Evolutionary conservation across 2,888 invertebrate genomes (phyloP).

Genomic region (Euspilapteryx auroguttella): DNA sequence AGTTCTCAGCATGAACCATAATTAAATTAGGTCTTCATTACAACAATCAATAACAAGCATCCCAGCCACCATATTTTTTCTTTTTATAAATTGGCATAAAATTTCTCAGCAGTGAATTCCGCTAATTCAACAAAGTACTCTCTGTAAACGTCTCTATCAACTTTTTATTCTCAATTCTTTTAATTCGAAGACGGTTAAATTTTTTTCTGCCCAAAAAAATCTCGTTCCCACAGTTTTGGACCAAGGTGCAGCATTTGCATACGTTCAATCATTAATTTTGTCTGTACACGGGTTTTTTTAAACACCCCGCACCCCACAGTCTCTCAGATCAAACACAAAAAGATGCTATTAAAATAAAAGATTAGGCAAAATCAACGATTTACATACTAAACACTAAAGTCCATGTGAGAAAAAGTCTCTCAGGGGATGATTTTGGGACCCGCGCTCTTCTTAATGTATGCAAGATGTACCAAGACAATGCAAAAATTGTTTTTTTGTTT

Average conservation of each 20-base stretch:
- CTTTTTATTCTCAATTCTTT: no score
- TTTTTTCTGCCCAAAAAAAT: conserved; percentile 1
- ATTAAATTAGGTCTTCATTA: no score
- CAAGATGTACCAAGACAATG: conserved; percentile 27
- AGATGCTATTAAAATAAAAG: conserved; percentile 59
- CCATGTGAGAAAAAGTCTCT: conserved; percentile 40
- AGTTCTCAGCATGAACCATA: no score
- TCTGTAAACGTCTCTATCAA: no score
- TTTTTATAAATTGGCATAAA: no score
- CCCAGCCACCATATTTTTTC: no score
- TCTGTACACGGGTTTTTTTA: conserved; percentile 21
- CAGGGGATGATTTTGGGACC: conserved; percentile 30
- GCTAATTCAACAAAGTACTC: no score
- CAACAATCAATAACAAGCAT: no score
- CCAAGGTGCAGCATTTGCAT: conserved; percentile 48
- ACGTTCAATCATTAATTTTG: conserved; percentile 48
- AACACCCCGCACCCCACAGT: conserved; percentile 29
- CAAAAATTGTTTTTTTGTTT: conserved; percentile 49
- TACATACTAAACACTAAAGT: conserved; percentile 37
- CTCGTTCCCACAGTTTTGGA: conserved; percentile 44
- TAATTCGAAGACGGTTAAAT: no score
- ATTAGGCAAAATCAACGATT: conserved; percentile 42
- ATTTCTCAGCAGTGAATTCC: no score
- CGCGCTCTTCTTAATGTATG: conserved; percentile 13
- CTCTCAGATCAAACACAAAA: conserved; percentile 41